Conservation (phyloP, 2,797 vertebrate species). For the Acrossocheilus fasciatus region DNA sequence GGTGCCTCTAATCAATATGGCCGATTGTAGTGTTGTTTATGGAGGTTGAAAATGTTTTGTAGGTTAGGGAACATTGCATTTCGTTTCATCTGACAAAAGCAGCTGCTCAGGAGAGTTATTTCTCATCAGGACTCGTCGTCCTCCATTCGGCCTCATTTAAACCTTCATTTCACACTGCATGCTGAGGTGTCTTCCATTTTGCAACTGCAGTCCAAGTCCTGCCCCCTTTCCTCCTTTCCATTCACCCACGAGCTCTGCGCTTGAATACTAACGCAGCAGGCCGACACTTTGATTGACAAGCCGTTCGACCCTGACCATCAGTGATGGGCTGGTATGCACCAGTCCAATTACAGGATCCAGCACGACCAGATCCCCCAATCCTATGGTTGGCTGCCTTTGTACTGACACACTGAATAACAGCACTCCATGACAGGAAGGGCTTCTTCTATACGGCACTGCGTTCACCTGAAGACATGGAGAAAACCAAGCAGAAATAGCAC, state of each 20-base stretch:
- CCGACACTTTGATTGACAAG: slow-evolving; percentile 54
- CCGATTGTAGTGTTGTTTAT: slow-evolving; percentile 9
- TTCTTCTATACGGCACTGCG: slow-evolving; percentile 39
- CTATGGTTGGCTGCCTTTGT: slow-evolving; percentile 58
- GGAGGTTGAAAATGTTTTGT: slow-evolving; percentile 1
- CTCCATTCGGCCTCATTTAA: slow-evolving; percentile 44
- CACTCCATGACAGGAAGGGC: slow-evolving; percentile 36
- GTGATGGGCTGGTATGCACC: slow-evolving; percentile 39
- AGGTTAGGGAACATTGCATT: slow-evolving; percentile 27
- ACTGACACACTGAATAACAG: slow-evolving; percentile 45
- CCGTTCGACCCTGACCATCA: slow-evolving; percentile 56
- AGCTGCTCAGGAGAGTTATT: slow-evolving; percentile 33
- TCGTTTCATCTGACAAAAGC: slow-evolving; percentile 25
- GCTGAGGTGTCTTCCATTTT: slow-evolving; percentile 22
- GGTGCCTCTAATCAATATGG: slow-evolving; percentile 15
- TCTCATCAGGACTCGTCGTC: slow-evolving; percentile 34
- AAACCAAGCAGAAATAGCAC: slow-evolving; percentile 33
- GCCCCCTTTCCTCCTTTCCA: slow-evolving; percentile 16
- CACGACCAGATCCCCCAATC: slow-evolving; percentile 59
- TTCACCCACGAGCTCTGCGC: slow-evolving; percentile 14
- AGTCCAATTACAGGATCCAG: slow-evolving; percentile 61
- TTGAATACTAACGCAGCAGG: slow-evolving; percentile 51
- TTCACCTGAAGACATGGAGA: slow-evolving; percentile 52
- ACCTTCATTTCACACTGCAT: slow-evolving; percentile 46
- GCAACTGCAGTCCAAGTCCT: slow-evolving; percentile 23